Evolutionary conservation across 2,113 vertebrate species (phyloP).

Genomic region (Pelodiscus sinensis): DNA sequence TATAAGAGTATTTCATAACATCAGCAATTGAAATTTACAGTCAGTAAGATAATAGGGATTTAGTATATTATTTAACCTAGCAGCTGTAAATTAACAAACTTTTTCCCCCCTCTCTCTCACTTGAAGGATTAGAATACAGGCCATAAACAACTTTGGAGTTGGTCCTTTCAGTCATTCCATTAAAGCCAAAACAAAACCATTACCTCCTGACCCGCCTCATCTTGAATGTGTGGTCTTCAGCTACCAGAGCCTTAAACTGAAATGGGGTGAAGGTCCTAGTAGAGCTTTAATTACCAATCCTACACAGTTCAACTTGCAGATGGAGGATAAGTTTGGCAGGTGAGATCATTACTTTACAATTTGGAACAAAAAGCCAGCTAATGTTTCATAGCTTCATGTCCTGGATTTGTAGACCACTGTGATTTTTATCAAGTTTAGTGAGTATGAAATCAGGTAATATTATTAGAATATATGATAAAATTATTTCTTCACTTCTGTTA

Average conservation of each 20-base stretch:
- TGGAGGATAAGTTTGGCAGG: slow-evolving; percentile 82
- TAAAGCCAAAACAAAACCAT: slow-evolving; percentile 82
- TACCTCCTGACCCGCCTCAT: slow-evolving; percentile 83
- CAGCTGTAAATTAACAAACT: background rate
- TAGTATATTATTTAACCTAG: background rate
- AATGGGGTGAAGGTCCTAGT: slow-evolving; percentile 82
- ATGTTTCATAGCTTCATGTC: background rate
- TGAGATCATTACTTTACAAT: slow-evolving; percentile 40
- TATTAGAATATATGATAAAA: background rate
- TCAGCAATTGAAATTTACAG: background rate
- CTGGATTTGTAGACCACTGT: background rate
- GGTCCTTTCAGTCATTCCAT: slow-evolving; percentile 84
- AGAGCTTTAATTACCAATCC: slow-evolving; percentile 76
- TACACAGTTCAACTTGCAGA: slow-evolving; percentile 82
- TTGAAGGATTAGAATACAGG: slow-evolving; percentile 82
- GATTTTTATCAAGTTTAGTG: background rate
- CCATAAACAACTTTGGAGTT: slow-evolving; percentile 80
- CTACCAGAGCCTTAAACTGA: slow-evolving; percentile 87
- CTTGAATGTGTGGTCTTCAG: slow-evolving; percentile 82
- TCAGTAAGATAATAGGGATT: background rate
- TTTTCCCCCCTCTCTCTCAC: background rate
- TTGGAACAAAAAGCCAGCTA: background rate
- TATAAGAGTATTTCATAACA: background rate
- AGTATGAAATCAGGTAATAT: background rate
- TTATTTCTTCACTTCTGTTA: background rate